Percentiles rank a stretch among this genome's conserved stretches.
Evolutionary conservation across 2,888 invertebrate genomes (phyloP).

Genomic region (Drosophila antonietae): DNA sequence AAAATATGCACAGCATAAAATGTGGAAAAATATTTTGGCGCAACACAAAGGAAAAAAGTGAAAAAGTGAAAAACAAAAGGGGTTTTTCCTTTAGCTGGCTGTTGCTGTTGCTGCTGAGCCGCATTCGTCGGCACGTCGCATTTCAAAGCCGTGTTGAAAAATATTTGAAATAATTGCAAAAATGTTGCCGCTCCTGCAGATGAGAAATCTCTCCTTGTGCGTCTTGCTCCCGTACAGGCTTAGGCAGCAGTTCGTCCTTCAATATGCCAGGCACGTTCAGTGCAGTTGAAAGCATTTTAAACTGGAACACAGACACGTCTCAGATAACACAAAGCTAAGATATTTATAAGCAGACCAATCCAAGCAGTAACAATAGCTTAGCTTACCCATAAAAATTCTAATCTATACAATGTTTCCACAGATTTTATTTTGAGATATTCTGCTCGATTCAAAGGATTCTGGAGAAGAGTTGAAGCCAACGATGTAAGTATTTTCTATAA

Average conservation of each 20-base stretch:
- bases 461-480: neutral
- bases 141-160: slow-evolving; percentile 78
- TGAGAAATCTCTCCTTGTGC: slow-evolving; percentile 22
- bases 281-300: slow-evolving; percentile 31
- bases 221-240: neutral
- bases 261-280: slow-evolving; percentile 59
- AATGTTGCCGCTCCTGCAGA: slow-evolving; percentile 52
- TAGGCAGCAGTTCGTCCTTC: slow-evolving; percentile 11
- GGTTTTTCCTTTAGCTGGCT: slow-evolving; percentile 12
- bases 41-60: slow-evolving; percentile 49
- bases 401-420: neutral
- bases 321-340: slow-evolving; percentile 32
- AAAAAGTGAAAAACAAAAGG: slow-evolving; percentile 50
- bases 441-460: neutral
- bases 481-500: neutral
- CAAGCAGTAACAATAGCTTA: neutral
- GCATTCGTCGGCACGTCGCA: slow-evolving; percentile 67
- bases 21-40: slow-evolving; percentile 78
- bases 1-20: slow-evolving; percentile 76
- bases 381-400: neutral
- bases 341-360: slow-evolving; percentile 9
- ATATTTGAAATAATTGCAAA: slow-evolving; percentile 79
- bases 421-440: neutral
- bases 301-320: slow-evolving; percentile 44
- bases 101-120: neutral